Evolutionary conservation across 1,140 invertebrate genomes (phyloP).

Genomic region (Rhizoglyphus robini): DNA sequence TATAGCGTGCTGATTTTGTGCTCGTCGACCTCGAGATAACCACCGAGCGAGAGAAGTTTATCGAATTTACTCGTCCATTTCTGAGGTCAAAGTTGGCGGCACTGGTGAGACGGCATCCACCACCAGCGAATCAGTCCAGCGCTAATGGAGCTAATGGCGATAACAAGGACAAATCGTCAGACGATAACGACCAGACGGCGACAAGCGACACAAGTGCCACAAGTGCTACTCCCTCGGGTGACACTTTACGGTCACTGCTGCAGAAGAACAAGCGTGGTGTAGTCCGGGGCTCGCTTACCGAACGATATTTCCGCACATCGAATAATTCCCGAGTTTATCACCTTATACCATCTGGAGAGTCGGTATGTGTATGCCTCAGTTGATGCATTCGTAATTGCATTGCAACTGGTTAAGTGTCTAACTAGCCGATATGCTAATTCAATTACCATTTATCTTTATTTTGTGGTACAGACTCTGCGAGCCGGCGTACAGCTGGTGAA

Average conservation of each 20-base stretch:
- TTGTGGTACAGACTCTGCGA: not conserved
- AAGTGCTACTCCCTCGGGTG: not conserved
- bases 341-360: not conserved
- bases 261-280: not conserved
- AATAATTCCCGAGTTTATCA: not conserved
- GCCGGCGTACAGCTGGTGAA: not conserved
- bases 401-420: too few species aligned
- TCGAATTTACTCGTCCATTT: conserved; percentile 90
- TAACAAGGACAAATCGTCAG: not conserved
- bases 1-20: conserved; percentile 65
- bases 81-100: conserved; percentile 44
- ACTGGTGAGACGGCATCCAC: not conserved
- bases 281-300: not conserved
- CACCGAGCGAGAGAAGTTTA: conserved; percentile 68
- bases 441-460: not conserved
- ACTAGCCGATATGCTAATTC: not conserved
- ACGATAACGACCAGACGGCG: not conserved
- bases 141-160: not conserved
- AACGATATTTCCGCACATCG: conserved; percentile 1
- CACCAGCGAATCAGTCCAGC: not conserved
- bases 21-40: conserved; percentile 88
- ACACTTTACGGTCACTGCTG: not conserved
- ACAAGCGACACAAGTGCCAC: not conserved
- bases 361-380: conserved; percentile 3
- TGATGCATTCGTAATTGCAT: too few species aligned